These are phyloP conservation scores for Sardinella longiceps DNA, from an alignment of 2,797 vertebrate genomes.

Conservation along the genomic window DNA sequence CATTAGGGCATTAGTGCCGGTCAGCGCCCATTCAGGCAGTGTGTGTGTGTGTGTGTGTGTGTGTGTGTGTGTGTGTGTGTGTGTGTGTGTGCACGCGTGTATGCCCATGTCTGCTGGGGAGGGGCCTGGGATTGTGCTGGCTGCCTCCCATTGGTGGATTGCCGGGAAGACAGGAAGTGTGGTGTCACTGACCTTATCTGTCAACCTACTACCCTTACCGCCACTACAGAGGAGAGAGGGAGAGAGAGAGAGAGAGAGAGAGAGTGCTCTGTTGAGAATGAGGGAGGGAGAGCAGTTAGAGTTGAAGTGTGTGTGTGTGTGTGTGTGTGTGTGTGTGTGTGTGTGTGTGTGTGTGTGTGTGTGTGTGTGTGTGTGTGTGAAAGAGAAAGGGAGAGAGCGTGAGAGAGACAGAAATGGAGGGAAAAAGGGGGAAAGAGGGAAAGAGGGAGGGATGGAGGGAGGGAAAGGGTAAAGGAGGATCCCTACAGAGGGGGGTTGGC, in stretches of 20 bases:
- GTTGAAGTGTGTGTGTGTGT: conserved; percentile 40
- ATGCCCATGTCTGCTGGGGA: conserved; percentile 31
- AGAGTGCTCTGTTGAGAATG: conserved; percentile 10
- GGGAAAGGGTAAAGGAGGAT: background rate
- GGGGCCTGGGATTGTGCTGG: background rate
- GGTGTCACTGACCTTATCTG: conserved; percentile 20
- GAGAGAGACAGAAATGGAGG: too few species aligned
- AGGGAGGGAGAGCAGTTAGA: too few species aligned
- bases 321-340: conserved; percentile 36
- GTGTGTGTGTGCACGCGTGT: background rate
- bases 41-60: conserved; percentile 25
- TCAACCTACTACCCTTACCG: background rate
- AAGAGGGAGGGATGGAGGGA: background rate
- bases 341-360: conserved; percentile 26
- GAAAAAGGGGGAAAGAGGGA: background rate
- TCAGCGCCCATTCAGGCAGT: conserved; percentile 62
- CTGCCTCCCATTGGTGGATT: background rate
- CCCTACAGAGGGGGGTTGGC: background rate
- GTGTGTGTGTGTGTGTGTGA: too few species aligned
- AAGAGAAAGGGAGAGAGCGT: too few species aligned
- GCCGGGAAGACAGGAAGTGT: background rate
- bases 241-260: conserved; percentile 17
- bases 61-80: conserved; percentile 39
- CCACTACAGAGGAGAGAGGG: background rate
- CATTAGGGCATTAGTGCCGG: conserved; percentile 77